These are phyloP conservation scores for Dysdera silvatica DNA, from an alignment of 1,140 invertebrate species.

Conservation along the genomic window DNA sequence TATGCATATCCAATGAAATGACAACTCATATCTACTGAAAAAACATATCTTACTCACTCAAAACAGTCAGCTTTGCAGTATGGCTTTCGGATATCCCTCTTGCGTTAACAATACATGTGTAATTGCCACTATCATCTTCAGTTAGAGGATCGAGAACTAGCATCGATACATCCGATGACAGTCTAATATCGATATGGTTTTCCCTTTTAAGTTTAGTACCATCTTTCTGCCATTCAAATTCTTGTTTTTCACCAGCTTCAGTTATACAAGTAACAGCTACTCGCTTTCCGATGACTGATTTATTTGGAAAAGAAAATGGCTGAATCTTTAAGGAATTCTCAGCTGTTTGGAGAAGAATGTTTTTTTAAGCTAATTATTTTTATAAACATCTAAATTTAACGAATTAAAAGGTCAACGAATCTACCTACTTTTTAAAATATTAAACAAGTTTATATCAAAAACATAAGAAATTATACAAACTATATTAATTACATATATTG, in stretches of 20 bases:
- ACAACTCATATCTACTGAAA: too few relatives aligned
- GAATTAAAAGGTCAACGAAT: too few relatives aligned
- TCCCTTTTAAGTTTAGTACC: neutral
- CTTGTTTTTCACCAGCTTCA: slow-evolving; percentile 1
- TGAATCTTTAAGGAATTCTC: slow-evolving; percentile 14
- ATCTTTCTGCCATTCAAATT: slow-evolving; percentile 28
- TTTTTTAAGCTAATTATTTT: too few relatives aligned
- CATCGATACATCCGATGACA: neutral
- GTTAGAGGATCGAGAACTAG: slow-evolving; percentile 7
- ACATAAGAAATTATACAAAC: too few relatives aligned
- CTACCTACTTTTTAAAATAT: too few relatives aligned
- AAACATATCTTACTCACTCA: slow-evolving; percentile 6
- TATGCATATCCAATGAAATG: too few relatives aligned
- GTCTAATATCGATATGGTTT: neutral
- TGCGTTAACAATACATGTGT: slow-evolving; percentile 10
- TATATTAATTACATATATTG: too few relatives aligned
- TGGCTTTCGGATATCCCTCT: neutral
- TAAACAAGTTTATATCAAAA: too few relatives aligned
- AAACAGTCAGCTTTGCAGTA: slow-evolving; percentile 2
- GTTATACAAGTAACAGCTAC: slow-evolving; percentile 16
- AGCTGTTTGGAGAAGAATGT: neutral
- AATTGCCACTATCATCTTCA: slow-evolving; percentile 20
- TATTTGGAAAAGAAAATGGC: slow-evolving; percentile 14
- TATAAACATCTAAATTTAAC: too few relatives aligned
- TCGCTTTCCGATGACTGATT: neutral